These are phyloP conservation scores for Mythimna loreyi DNA, from an alignment of 2,888 invertebrate species.

Conservation along the genomic window DNA sequence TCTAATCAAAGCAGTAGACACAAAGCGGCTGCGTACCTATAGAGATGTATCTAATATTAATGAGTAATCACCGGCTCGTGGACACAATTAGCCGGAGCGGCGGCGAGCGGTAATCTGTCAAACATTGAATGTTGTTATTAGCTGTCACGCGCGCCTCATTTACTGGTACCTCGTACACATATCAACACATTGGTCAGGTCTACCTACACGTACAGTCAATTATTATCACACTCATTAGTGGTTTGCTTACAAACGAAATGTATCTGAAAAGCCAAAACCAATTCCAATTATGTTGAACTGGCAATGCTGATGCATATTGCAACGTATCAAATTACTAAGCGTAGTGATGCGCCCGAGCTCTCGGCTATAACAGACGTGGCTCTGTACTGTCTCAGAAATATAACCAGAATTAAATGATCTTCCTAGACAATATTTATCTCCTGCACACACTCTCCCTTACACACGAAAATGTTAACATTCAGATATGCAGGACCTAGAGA, in stretches of 20 bases:
- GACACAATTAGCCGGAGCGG: neutral
- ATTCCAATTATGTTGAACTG: neutral
- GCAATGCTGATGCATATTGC: too few relatives aligned
- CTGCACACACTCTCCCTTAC: too few relatives aligned
- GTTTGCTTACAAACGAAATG: too few relatives aligned
- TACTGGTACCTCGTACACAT: neutral
- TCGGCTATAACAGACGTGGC: too few relatives aligned
- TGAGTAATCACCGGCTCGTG: neutral
- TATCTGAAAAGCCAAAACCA: neutral
- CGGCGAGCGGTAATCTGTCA: neutral
- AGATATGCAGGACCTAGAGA: neutral
- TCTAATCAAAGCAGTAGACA: neutral
- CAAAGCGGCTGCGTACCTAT: neutral
- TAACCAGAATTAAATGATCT: too few relatives aligned
- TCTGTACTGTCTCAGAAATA: too few relatives aligned
- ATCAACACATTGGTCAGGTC: neutral
- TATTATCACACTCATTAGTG: too few relatives aligned
- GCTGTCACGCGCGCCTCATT: neutral
- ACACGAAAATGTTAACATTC: too few relatives aligned
- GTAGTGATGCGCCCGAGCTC: too few relatives aligned
- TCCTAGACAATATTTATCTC: too few relatives aligned
- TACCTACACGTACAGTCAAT: neutral
- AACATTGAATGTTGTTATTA: conserved; percentile 8
- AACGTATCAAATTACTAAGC: too few relatives aligned
- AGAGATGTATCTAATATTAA: conserved; percentile 13